Base-by-base conservation (phyloP, 2,888 invertebrate genomes). In the Elegia similella region DNA sequence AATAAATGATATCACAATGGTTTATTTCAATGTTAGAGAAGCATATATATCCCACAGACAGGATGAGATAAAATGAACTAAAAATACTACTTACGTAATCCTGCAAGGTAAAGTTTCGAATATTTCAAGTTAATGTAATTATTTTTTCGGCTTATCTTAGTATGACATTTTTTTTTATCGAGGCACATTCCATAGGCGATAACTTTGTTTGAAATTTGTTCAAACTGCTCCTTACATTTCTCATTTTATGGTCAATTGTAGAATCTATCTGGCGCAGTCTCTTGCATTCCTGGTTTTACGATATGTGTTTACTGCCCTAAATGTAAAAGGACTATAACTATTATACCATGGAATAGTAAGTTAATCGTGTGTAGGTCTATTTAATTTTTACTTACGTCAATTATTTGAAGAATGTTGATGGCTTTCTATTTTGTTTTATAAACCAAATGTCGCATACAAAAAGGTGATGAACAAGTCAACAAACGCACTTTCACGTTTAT, bases 271-370 rank as follows among this genome's bases (percentile, higher is more conserved):
- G 8, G 12, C 17, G 15, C 29, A 53, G 30, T 53, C 53, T 34
- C 38, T 42, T 48, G 54, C 66, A 66, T 67, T 67, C 66, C 64
- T 60, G 44, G 47, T 62, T 69, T 69, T 66, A 69, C 50, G 29
- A 46, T 16, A 46, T 12, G 17, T n/a, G 34, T 23, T 43, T 52
- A 38, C 46, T 55, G 46, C 29, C 16, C 12, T 43, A 34, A 23
- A 17, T 53, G 56, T 60, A 58, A 56, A 56, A 60, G 47, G 55
- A 58, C 42, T 46, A 17, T 46, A 17, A 15, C 10, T 3, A 38
- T 38, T 12, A 38, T 12, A 38, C 12, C 38, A 38, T n/a, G 1
- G 12, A 38, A n/a, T 12, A 10, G 12, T 38, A n/a, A 38, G 38
- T 38, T n/a, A 38, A 38, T 7, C 12, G 38, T 38, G 10, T n/a